A percentile compares a stretch with the other conserved stretches of the same genome.
Conservation (phyloP, 2,888 invertebrate genomes). For the Cephus rjabovi region DNA sequence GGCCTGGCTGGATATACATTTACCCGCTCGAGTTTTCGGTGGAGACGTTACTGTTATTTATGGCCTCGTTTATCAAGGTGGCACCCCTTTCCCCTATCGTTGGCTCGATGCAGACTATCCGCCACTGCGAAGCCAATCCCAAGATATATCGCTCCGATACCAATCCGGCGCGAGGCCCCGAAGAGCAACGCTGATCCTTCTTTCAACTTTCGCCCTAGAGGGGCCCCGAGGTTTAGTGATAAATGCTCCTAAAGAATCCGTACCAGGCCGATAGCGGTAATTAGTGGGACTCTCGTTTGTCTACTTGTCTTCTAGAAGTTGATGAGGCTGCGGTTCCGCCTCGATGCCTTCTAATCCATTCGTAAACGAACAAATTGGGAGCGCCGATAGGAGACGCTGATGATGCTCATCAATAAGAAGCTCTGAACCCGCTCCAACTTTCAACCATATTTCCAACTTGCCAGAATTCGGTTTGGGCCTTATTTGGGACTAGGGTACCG, state of each 20-base stretch:
- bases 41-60: constrained; percentile 66
- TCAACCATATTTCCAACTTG: not conserved
- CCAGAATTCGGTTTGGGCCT: not conserved
- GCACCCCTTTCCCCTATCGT: constrained; percentile 50
- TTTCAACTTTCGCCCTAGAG: constrained; percentile 48
- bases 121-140: constrained; percentile 69
- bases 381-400: constrained; percentile 19
- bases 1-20: constrained; percentile 47
- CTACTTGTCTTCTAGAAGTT: constrained; percentile 39
- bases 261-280: constrained; percentile 48
- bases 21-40: constrained; percentile 61
- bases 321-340: constrained; percentile 43
- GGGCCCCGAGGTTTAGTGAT: constrained; percentile 38
- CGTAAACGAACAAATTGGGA: constrained; percentile 22
- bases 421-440: not conserved
- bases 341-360: constrained; percentile 36
- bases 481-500: not conserved
- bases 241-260: constrained; percentile 47
- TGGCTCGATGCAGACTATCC: constrained; percentile 56
- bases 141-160: constrained; percentile 70
- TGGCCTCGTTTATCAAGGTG: constrained; percentile 64
- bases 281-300: constrained; percentile 46
- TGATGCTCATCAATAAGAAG: constrained; percentile 24
- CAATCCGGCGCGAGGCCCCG: constrained; percentile 46
- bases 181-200: constrained; percentile 37